These are phyloP conservation scores for Lasioglossum albipes DNA, from an alignment of 1,140 invertebrate species.

Conservation along the genomic window DNA sequence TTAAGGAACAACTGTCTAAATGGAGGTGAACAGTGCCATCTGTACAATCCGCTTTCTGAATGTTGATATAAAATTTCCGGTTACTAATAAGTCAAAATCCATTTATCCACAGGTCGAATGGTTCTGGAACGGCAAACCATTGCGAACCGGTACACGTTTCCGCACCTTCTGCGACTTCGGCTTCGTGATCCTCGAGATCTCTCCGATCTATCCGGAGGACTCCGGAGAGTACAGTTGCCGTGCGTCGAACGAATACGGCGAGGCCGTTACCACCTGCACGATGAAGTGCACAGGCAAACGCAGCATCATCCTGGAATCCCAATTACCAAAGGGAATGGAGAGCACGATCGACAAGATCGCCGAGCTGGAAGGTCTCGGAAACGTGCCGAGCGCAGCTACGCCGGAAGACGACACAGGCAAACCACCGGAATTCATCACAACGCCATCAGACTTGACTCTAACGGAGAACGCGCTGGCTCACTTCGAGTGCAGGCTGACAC, in stretches of 20 bases:
- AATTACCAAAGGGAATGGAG: conserved; percentile 95
- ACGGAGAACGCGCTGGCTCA: conserved; percentile 94
- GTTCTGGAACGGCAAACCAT: conserved; percentile 95
- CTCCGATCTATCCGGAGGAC: conserved; percentile 96
- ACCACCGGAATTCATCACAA: conserved; percentile 95
- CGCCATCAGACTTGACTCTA: conserved; percentile 90
- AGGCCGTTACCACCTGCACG: conserved; percentile 94
- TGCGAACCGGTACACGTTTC: conserved; percentile 93
- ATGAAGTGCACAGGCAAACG: conserved; percentile 95
- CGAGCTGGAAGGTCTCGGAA: conserved; percentile 92
- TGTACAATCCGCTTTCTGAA: too few relatives aligned
- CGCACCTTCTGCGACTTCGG: conserved; percentile 97
- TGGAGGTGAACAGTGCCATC: too few relatives aligned
- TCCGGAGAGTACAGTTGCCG: conserved; percentile 96
- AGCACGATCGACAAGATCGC: conserved; percentile 96
- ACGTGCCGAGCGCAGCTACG: conserved; percentile 81
- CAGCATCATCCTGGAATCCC: conserved; percentile 94
- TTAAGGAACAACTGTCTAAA: too few relatives aligned
- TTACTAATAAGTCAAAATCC: neutral
- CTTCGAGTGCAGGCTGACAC: conserved; percentile 93
- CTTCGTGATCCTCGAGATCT: conserved; percentile 96
- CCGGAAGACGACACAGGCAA: conserved; percentile 92
- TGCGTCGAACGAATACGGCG: conserved; percentile 93
- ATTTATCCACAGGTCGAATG: conserved; percentile 87
- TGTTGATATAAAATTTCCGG: too few relatives aligned